Evolutionary conservation across 37 sponge, comb jelly and placozoan species (phyloP).

Genomic region (Mnemiopsis leidyi): DNA sequence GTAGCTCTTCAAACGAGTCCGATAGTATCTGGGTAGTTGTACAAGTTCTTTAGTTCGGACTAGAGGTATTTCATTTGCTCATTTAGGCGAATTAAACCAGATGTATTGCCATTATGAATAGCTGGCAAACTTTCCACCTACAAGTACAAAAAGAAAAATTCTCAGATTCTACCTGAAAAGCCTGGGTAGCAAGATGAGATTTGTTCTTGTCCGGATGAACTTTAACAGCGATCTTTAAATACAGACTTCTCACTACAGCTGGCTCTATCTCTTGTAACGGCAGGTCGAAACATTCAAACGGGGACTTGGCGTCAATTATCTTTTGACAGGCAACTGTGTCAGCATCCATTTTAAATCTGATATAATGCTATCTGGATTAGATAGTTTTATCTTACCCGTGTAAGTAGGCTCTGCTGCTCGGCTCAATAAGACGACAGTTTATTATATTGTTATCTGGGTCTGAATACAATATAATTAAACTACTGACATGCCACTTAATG

Average conservation of each 20-base stretch:
- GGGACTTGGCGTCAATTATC: constrained; percentile 1
- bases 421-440: too few species aligned
- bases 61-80: too few species aligned
- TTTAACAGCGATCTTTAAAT: constrained; percentile 26
- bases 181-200: constrained; percentile 39
- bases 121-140: too few species aligned
- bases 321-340: neutral
- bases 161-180: constrained; percentile 44
- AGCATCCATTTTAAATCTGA: neutral
- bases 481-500: too few species aligned
- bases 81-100: too few species aligned
- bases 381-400: neutral
- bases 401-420: too few species aligned
- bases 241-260: neutral
- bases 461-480: too few species aligned
- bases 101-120: too few species aligned
- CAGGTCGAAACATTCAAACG: constrained; percentile 33
- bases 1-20: constrained; percentile 46
- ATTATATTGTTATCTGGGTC: too few species aligned
- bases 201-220: constrained; percentile 60
- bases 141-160: too few species aligned
- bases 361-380: neutral
- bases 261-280: neutral
- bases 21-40: constrained; percentile 26
- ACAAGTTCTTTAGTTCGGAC: too few species aligned